phyloP scores from a whole-genome alignment of 2,888 invertebrate genomes.

The Folsomia candida region DNA sequence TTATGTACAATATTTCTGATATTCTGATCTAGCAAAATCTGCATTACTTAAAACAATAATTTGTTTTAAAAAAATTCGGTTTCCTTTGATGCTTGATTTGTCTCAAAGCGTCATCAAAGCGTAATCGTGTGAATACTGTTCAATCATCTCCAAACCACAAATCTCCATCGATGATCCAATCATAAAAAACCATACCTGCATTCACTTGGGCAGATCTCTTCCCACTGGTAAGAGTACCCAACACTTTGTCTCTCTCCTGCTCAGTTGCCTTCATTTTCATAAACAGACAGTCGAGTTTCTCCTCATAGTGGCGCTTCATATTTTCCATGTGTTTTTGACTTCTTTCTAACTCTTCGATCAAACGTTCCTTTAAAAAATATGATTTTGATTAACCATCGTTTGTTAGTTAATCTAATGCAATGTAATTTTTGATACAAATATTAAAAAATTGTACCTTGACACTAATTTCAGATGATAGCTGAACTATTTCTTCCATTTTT shows the following conservation, averaged over 20 bases:
- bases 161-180: too few species aligned
- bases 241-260: conserved; percentile 84
- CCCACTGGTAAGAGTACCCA: conserved; percentile 57
- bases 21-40: too few species aligned
- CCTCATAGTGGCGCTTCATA: conserved; percentile 87
- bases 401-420: conserved; percentile 82
- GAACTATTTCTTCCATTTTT: conserved; percentile 57
- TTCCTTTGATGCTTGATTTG: too few species aligned
- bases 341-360: conserved; percentile 89
- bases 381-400: conserved; percentile 93
- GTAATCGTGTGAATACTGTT: too few species aligned
- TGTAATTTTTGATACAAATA: conserved; percentile 57
- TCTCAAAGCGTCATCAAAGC: too few species aligned
- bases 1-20: too few species aligned
- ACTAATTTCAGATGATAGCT: conserved; percentile 8
- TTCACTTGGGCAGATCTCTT: conserved; percentile 2
- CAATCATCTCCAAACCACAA: too few species aligned
- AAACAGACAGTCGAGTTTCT: conserved; percentile 78
- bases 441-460: too few species aligned
- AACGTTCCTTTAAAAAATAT: too few species aligned
- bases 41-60: too few species aligned
- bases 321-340: conserved; percentile 81
- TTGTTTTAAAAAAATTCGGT: too few species aligned
- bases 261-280: conserved; percentile 82
- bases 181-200: too few species aligned